Evolutionary conservation across 2,797 vertebrate genomes (phyloP), one percentile per base, ranked within the genome.

Genomic region (Serranus cabrilla): DNA sequence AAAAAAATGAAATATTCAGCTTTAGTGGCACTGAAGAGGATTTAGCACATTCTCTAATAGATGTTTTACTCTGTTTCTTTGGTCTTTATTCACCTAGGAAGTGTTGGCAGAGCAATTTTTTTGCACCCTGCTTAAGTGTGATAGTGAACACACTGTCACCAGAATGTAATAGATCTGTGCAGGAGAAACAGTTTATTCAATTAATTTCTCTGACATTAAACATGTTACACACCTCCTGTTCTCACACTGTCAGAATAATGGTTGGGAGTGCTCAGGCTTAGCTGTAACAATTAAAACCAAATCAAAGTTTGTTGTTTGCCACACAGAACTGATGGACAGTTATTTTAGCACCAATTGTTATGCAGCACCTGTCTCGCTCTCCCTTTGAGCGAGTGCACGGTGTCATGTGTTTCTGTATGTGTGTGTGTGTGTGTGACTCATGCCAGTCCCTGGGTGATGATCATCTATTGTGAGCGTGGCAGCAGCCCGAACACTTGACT

Each of bases 401-500:
- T 71, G 71, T 74, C 71, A 17, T 69, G 49, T 49, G 69, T 56
- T 54, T 78, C 60, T 25, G 54, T 60, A 61, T 40, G 60, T 47
- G 51, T 62, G 51, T 56, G 57, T 25, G 64, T 25, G 74, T 49
- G 81, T 56, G 83, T 49, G 86, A 56, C 72, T 85, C 81, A 65
- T 67, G 85, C 73, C 82, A 58, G 76, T 90, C 77, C 66, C 81
- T 82, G 12, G 27, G 34, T 83, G 89, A 87, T 77, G 87, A 89
- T 93, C 85, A 81, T 91, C 88, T 84, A 74, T 87, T 83, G 89
- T 83, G 86, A 84, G 71, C 56, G 78, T 2, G 76, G 85, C 79
- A 71, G 76, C 87, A 87, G 77, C 83, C 82, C 71, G 51, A 85
- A 90, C 93, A 94, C 92, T 92, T 87, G 84, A 90, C 88, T 93